These are phyloP conservation scores for Nansenia antarctica DNA, from an alignment of 2,113 vertebrate species.

Conservation along the genomic window DNA sequence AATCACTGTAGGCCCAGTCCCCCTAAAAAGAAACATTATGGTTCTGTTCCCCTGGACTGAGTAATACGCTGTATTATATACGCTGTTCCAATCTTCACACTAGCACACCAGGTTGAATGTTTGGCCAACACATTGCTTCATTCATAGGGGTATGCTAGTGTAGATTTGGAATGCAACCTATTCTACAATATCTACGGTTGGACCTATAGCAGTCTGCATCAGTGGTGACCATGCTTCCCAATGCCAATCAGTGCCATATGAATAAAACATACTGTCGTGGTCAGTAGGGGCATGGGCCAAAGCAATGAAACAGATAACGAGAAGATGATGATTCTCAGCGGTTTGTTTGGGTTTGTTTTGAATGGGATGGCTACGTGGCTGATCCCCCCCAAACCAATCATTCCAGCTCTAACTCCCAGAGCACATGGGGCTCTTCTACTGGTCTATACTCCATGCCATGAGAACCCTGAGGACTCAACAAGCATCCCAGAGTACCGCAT, in stretches of 20 bases:
- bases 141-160: too few relatives aligned
- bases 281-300: slow-evolving; percentile 43
- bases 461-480: slow-evolving; percentile 36
- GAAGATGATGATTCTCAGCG: slow-evolving; percentile 46
- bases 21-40: slow-evolving; percentile 13
- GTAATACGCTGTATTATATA: slow-evolving; percentile 15
- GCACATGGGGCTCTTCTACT: slow-evolving; percentile 52
- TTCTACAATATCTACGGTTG: slow-evolving; percentile 19
- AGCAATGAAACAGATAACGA: slow-evolving; percentile 55
- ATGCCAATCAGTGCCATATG: slow-evolving; percentile 50
- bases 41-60: slow-evolving; percentile 21
- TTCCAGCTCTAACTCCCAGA: slow-evolving; percentile 34
- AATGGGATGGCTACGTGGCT: slow-evolving; percentile 25
- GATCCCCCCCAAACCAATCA: slow-evolving; percentile 52
- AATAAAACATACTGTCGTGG: slow-evolving; percentile 52
- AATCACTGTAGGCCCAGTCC: slow-evolving; percentile 33
- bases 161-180: too few relatives aligned
- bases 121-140: too few relatives aligned
- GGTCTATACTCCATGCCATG: slow-evolving; percentile 54
- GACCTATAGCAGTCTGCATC: slow-evolving; percentile 62
- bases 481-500: slow-evolving; percentile 27
- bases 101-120: too few relatives aligned
- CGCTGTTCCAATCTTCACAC: slow-evolving; percentile 3
- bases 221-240: slow-evolving; percentile 55
- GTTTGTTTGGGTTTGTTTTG: slow-evolving; percentile 24